A percentile compares a stretch with the other conserved stretches of the same genome.
These are phyloP conservation scores for Pristis pectinata DNA, from an alignment of 2,797 vertebrate genomes.

Conservation along the genomic window DNA sequence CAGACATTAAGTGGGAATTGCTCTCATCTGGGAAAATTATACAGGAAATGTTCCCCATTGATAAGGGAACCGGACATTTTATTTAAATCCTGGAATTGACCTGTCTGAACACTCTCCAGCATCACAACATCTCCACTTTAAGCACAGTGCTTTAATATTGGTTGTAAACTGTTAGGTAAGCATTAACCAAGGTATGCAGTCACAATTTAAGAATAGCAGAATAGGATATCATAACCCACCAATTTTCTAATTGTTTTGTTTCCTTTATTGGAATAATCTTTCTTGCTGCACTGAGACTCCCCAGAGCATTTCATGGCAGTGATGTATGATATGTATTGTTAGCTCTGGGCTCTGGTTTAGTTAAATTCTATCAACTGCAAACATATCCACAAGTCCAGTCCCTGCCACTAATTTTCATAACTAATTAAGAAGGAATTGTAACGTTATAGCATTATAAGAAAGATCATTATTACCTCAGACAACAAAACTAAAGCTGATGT, in stretches of 20 bases:
- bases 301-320: background rate
- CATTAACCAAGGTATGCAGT: background rate
- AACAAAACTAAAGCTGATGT: background rate
- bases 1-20: background rate
- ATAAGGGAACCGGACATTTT: background rate
- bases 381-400: background rate
- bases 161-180: background rate
- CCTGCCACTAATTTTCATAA: constrained; percentile 10
- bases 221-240: background rate
- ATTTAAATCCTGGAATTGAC: no score
- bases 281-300: background rate
- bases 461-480: background rate
- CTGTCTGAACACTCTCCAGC: no score
- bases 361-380: constrained; percentile 6
- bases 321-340: background rate
- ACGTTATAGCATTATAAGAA: background rate
- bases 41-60: background rate
- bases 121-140: background rate
- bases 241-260: background rate
- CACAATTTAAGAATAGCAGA: background rate
- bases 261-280: background rate
- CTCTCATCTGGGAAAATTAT: background rate
- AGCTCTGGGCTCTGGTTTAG: background rate
- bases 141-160: background rate
- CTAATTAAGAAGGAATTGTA: background rate